Evolutionary conservation across 2,888 invertebrate genomes (phyloP).

Genomic region (Campoplex nolae): DNA sequence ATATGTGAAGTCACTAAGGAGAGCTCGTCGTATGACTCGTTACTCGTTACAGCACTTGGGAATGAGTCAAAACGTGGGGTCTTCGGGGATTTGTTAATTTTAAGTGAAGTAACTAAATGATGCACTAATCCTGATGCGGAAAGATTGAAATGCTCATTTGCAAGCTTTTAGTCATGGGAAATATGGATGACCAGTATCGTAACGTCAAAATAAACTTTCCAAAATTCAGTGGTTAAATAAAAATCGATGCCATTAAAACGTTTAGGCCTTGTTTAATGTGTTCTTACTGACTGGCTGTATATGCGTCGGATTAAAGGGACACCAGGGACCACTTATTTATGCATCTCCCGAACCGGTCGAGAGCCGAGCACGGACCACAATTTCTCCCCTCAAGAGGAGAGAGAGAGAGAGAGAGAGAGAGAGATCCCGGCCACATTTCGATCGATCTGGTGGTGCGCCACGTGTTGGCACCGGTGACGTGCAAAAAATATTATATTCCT

Average conservation of each 20-base stretch:
- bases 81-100: slow-evolving; percentile 28
- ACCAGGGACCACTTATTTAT: slow-evolving; percentile 77
- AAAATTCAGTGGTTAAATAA: slow-evolving; percentile 39
- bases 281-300: slow-evolving; percentile 34
- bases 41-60: slow-evolving; percentile 49
- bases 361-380: slow-evolving; percentile 55
- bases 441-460: slow-evolving; percentile 80
- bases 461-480: slow-evolving; percentile 80
- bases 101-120: slow-evolving; percentile 34
- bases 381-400: slow-evolving; percentile 33
- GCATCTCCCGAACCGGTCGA: slow-evolving; percentile 74
- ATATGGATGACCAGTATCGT: neutral
- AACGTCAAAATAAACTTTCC: slow-evolving; percentile 1
- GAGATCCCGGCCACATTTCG: slow-evolving; percentile 76
- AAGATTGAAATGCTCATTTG: slow-evolving; percentile 22
- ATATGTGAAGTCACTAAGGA: slow-evolving; percentile 60
- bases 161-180: slow-evolving; percentile 15
- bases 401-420: slow-evolving; percentile 29
- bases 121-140: slow-evolving; percentile 47
- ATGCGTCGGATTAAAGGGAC: slow-evolving; percentile 71
- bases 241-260: slow-evolving; percentile 71
- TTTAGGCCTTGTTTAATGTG: slow-evolving; percentile 62
- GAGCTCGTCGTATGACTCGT: slow-evolving; percentile 52
- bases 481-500: slow-evolving; percentile 80
- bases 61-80: slow-evolving; percentile 31